These are phyloP conservation scores for Luffia ferchaultella DNA, from an alignment of 2,888 invertebrate species.

Conservation along the genomic window DNA sequence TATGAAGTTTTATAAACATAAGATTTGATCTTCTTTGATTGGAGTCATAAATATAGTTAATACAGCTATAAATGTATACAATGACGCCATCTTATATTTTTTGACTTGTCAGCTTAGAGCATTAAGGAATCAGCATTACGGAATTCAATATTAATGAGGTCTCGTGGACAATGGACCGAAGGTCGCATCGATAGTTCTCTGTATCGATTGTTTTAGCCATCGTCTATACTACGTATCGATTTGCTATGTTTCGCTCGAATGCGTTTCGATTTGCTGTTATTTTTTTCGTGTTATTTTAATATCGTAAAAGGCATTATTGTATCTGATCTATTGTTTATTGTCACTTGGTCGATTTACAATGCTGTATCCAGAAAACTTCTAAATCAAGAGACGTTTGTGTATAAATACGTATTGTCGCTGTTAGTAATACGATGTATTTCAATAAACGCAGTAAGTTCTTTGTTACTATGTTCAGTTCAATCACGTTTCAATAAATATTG, in stretches of 20 bases:
- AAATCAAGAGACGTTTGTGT: too few relatives aligned
- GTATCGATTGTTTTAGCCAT: constrained; percentile 1
- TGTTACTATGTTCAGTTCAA: neutral
- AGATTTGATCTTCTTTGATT: too few relatives aligned
- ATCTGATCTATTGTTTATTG: neutral
- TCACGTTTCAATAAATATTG: neutral
- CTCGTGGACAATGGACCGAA: constrained; percentile 6
- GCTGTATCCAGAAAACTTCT: too few relatives aligned
- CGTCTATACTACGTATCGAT: neutral
- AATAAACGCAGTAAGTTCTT: too few relatives aligned
- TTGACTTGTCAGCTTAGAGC: too few relatives aligned
- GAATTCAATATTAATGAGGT: constrained; percentile 4
- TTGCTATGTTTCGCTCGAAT: neutral
- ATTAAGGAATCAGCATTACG: too few relatives aligned
- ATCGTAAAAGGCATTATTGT: neutral
- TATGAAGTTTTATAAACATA: too few relatives aligned
- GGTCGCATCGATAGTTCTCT: constrained; percentile 7
- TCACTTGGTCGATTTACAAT: neutral
- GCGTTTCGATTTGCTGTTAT: neutral
- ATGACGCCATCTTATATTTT: too few relatives aligned
- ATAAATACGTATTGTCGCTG: too few relatives aligned
- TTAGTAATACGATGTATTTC: too few relatives aligned
- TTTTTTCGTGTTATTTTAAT: neutral
- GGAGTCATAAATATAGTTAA: too few relatives aligned
- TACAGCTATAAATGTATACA: too few relatives aligned